Percentiles rank a stretch among this genome's conserved stretches.
phyloP scores from a whole-genome alignment of 1,140 invertebrate species.

The Camponotus vicinus region DNA sequence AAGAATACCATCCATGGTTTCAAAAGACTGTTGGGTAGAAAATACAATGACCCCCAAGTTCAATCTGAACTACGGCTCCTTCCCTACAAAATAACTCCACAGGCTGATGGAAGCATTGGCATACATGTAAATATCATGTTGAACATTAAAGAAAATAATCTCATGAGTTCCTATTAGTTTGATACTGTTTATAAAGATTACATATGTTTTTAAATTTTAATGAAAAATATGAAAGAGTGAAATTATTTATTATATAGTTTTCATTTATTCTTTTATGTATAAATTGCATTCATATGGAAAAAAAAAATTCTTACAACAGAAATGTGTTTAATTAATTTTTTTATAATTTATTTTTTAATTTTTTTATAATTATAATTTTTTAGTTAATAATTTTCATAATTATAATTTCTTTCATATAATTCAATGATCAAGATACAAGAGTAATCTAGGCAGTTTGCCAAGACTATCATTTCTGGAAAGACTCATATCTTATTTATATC shows the following conservation, averaged over 20 bases:
- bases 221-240: neutral
- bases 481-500: constrained; percentile 75
- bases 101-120: constrained; percentile 91
- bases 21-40: constrained; percentile 96
- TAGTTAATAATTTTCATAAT: constrained; percentile 14
- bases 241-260: neutral
- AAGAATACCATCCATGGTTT: constrained; percentile 98
- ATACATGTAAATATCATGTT: constrained; percentile 88
- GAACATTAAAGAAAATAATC: neutral
- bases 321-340: constrained; percentile 9
- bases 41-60: constrained; percentile 94
- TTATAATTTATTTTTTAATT: no score
- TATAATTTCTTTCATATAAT: constrained; percentile 15
- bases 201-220: neutral
- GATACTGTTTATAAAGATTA: neutral
- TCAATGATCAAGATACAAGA: constrained; percentile 40
- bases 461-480: constrained; percentile 49
- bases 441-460: constrained; percentile 71
- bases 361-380: neutral
- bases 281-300: neutral
- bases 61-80: constrained; percentile 92
- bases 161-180: neutral
- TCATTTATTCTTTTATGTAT: neutral
- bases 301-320: neutral
- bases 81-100: constrained; percentile 91